Evolutionary conservation across 2,888 invertebrate genomes (phyloP).

Genomic region (Epinotia brunnichana): DNA sequence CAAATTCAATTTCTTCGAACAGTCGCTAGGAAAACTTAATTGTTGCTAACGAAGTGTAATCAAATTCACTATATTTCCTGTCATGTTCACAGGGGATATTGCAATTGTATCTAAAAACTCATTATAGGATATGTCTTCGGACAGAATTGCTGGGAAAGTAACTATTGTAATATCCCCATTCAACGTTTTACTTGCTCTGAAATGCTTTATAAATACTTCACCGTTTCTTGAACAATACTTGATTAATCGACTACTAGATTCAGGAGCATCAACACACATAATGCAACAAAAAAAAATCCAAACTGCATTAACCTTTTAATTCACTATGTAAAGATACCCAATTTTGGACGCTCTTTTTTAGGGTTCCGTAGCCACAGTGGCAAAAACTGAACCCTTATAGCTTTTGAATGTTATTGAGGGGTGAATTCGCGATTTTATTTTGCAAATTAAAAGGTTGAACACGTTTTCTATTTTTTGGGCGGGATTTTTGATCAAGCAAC

Average conservation of each 20-base stretch:
- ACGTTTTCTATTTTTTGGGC: no score
- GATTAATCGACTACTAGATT: background rate
- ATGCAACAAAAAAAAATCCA: background rate
- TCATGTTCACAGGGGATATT: background rate
- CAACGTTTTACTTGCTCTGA: background rate
- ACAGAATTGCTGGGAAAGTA: background rate
- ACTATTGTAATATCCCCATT: background rate
- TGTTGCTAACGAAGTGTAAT: no score
- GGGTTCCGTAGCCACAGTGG: no score
- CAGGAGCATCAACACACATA: background rate
- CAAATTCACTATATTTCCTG: background rate
- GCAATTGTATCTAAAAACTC: background rate
- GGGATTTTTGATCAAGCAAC: slow-evolving; percentile 3
- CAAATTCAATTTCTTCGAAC: no score
- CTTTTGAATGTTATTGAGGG: no score
- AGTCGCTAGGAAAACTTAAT: no score
- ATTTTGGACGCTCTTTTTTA: no score
- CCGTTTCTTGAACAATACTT: background rate
- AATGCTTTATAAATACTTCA: background rate
- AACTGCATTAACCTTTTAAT: background rate
- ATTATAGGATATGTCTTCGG: background rate
- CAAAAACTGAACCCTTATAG: no score
- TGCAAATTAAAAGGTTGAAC: no score
- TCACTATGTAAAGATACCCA: no score
- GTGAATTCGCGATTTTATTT: no score